Percentiles rank a stretch among this genome's conserved stretches.
These are phyloP conservation scores for Tupiocoris notatus DNA, from an alignment of 2,888 invertebrate species.

Conservation along the genomic window DNA sequence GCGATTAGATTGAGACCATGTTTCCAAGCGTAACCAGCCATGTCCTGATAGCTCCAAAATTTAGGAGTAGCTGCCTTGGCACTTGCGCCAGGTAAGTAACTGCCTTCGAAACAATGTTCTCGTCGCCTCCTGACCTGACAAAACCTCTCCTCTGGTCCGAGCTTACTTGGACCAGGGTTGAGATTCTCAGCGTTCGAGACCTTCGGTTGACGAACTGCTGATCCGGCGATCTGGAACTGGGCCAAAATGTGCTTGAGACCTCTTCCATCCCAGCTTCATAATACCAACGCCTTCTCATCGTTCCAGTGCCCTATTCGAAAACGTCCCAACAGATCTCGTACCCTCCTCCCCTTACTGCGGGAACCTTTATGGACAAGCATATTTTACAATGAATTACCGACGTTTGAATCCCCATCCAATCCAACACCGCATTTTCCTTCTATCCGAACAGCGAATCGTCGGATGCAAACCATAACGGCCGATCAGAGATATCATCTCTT, in stretches of 20 bases:
- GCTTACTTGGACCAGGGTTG: neutral
- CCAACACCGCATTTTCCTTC: constrained; percentile 1
- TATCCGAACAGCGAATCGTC: neutral
- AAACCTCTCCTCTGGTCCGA: neutral
- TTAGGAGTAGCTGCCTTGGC: neutral
- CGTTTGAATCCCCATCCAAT: neutral
- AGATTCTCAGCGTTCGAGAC: neutral
- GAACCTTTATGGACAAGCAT: constrained; percentile 5
- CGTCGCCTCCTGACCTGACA: neutral
- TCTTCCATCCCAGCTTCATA: neutral
- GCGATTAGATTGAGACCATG: too few relatives aligned
- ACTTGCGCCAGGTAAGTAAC: neutral
- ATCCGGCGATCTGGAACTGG: constrained; percentile 19
- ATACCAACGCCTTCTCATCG: neutral
- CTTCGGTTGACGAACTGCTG: constrained; percentile 33
- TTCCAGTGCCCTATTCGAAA: neutral
- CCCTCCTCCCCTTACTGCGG: neutral
- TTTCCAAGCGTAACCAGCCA: too few relatives aligned
- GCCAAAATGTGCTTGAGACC: constrained; percentile 2
- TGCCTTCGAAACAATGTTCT: neutral
- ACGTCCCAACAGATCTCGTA: neutral
- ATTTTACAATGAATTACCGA: constrained; percentile 34
- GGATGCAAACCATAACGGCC: constrained; percentile 36
- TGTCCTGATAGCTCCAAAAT: too few relatives aligned
- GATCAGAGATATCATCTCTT: constrained; percentile 31